A percentile compares a stretch with the other conserved stretches of the same genome.
phyloP scores from a whole-genome alignment of 2,113 vertebrate species.

The Anarrhichthys ocellatus region DNA sequence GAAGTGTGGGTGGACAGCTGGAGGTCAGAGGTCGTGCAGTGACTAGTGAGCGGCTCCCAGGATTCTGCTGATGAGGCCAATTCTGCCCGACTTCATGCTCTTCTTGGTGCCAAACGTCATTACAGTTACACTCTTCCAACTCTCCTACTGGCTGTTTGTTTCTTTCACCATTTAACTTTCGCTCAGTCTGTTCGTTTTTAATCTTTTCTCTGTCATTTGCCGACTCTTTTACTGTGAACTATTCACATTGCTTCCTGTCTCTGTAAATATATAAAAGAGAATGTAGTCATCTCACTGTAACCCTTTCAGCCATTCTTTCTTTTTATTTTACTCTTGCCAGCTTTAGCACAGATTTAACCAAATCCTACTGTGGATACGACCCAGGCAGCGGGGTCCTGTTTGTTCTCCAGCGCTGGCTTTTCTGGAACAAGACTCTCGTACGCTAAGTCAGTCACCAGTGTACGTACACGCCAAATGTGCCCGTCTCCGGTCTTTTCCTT shows the following conservation, averaged over 20 bases:
- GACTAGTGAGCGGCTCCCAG: slow-evolving; percentile 69
- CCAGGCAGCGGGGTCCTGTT: background rate
- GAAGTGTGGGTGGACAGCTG: slow-evolving; percentile 43
- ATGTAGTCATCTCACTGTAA: background rate
- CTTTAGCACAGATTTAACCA: background rate
- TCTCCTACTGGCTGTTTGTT: background rate
- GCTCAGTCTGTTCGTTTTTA: background rate
- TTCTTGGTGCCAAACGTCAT: slow-evolving; percentile 69
- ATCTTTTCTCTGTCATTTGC: background rate
- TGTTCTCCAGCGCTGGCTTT: background rate
- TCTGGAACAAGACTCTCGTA: background rate
- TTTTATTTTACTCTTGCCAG: background rate
- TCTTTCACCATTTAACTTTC: background rate
- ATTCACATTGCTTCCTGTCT: background rate
- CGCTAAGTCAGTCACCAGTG: background rate
- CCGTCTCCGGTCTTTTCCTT: background rate
- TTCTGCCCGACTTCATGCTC: slow-evolving; percentile 57
- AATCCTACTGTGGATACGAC: background rate
- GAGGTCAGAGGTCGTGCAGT: slow-evolving; percentile 74
- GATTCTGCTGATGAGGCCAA: slow-evolving; percentile 73
- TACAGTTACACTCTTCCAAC: slow-evolving; percentile 41
- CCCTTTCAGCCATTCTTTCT: background rate
- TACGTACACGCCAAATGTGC: background rate
- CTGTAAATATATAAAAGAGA: background rate
- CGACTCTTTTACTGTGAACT: background rate